Evolutionary conservation across 2,113 vertebrate genomes (phyloP).

Genomic region (Zosterops hypoxanthus): DNA sequence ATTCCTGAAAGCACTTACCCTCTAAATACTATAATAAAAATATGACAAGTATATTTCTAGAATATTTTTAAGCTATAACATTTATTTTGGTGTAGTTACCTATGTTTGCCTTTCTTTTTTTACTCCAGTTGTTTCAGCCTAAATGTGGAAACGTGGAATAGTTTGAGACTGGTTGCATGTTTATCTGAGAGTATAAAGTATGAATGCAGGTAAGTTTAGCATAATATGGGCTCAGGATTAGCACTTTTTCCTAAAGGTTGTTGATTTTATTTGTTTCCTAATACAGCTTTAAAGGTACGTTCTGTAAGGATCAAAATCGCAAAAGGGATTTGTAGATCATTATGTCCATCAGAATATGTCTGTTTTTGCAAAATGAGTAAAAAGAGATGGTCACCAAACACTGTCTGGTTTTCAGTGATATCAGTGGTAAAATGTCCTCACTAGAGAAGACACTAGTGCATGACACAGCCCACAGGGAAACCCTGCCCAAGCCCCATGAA

Average conservation of each 20-base stretch:
- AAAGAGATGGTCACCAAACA: not conserved
- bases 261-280: not conserved
- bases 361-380: not conserved
- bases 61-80: slow-evolving; percentile 13
- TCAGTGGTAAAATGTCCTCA: not conserved
- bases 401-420: not conserved
- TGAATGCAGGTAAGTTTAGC: slow-evolving; percentile 33
- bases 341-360: not conserved
- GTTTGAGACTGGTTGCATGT: slow-evolving; percentile 51
- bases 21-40: slow-evolving; percentile 10
- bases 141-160: not conserved
- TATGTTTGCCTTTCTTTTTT: slow-evolving; percentile 31
- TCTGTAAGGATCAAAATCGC: not conserved
- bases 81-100: slow-evolving; percentile 46
- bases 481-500: not conserved
- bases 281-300: slow-evolving; percentile 53
- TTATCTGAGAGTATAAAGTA: slow-evolving; percentile 28
- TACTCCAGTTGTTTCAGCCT: slow-evolving; percentile 1
- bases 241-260: slow-evolving; percentile 1
- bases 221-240: slow-evolving; percentile 21
- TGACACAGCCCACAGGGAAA: not conserved
- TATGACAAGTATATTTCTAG: slow-evolving; percentile 44
- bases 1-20: slow-evolving; percentile 39
- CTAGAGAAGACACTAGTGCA: not conserved
- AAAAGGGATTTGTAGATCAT: not conserved